These are phyloP conservation scores for Nettapus auritus DNA, from an alignment of 2,113 vertebrate genomes.

Conservation along the genomic window DNA sequence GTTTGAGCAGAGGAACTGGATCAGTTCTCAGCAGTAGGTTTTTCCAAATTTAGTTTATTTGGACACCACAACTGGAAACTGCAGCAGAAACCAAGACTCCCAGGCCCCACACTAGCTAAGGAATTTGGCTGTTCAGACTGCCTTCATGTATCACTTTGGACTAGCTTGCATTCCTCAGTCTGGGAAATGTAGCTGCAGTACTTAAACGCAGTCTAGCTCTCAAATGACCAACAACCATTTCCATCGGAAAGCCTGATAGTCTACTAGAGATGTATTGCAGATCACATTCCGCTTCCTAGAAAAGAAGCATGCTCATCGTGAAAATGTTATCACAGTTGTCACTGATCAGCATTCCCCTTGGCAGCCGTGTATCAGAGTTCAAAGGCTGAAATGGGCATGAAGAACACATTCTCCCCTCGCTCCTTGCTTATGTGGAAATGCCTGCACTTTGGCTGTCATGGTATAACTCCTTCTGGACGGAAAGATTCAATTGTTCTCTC, in stretches of 20 bases:
- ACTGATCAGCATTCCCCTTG: background rate
- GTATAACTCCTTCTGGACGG: background rate
- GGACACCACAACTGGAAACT: background rate
- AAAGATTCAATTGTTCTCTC: background rate
- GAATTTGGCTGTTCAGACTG: background rate
- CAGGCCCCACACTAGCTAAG: background rate
- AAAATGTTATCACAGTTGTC: background rate
- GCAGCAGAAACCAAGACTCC: background rate
- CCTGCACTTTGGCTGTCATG: background rate
- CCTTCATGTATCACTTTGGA: background rate
- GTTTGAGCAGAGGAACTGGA: background rate
- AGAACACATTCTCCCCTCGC: background rate
- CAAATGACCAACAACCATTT: background rate
- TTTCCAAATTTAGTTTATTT: background rate
- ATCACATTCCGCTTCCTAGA: background rate
- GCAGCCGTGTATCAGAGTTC: background rate
- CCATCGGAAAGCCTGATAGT: background rate
- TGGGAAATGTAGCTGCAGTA: background rate
- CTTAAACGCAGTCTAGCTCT: background rate
- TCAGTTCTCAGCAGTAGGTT: background rate
- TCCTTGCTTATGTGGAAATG: background rate
- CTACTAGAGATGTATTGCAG: background rate
- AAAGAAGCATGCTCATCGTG: background rate
- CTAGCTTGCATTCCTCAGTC: background rate
- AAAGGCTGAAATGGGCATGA: background rate